Percentiles rank a stretch among this genome's conserved stretches.
Evolutionary conservation across 2,888 invertebrate genomes (phyloP).

Genomic region (Proisotoma minuta): DNA sequence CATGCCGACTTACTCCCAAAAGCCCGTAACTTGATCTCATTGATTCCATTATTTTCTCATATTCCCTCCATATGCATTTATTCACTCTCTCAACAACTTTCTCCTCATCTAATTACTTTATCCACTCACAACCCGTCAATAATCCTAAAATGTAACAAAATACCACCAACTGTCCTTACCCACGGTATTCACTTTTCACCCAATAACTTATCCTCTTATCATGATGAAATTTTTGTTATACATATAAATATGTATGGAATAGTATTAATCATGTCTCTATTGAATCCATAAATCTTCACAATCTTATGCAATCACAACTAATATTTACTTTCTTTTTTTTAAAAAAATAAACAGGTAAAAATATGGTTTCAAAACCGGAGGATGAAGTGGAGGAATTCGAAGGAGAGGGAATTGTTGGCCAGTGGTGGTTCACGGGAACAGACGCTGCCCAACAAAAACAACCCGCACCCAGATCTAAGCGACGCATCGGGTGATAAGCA

Average conservation of each 20-base stretch:
- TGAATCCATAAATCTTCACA: too few relatives aligned
- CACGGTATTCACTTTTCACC: too few relatives aligned
- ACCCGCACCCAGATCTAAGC: constrained; percentile 45
- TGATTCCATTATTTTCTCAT: constrained; percentile 23
- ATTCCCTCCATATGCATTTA: constrained; percentile 21
- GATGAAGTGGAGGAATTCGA: constrained; percentile 98
- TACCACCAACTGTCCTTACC: too few relatives aligned
- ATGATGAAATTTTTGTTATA: too few relatives aligned
- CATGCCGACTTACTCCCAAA: background rate
- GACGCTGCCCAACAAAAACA: constrained; percentile 80
- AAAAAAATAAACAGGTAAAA: constrained; percentile 60
- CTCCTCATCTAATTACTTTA: background rate
- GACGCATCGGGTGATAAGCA: constrained; percentile 72
- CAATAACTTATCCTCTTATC: too few relatives aligned
- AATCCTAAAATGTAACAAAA: background rate
- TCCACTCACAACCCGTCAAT: background rate
- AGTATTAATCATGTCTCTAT: too few relatives aligned
- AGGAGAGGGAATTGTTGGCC: constrained; percentile 88
- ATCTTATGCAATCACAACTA: too few relatives aligned
- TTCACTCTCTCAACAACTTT: constrained; percentile 8
- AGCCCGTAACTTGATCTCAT: constrained; percentile 30
- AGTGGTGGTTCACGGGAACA: constrained; percentile 91
- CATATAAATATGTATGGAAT: too few relatives aligned
- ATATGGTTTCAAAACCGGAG: constrained; percentile 95
- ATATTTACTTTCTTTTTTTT: background rate